Evolutionary conservation across 2,888 invertebrate species (phyloP).

Genomic region (Zaprionus bogoriensis): DNA sequence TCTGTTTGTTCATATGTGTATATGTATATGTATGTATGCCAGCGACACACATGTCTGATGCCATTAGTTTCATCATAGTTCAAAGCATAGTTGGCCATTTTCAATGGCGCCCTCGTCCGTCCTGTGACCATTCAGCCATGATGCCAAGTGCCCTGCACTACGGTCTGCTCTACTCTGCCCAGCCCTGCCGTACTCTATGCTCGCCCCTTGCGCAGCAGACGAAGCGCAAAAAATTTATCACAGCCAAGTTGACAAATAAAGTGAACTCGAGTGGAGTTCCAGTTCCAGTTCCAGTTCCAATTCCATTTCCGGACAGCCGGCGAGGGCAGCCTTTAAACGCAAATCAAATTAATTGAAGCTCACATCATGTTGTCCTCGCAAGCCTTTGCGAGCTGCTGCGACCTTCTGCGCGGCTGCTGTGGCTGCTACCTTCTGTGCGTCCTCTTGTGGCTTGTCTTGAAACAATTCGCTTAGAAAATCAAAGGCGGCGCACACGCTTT

Average conservation of each 20-base stretch:
- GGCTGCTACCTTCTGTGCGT: conserved; percentile 12
- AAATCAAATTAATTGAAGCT: conserved; percentile 77
- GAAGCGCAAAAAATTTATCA: conserved; percentile 71
- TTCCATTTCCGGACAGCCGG: conserved; percentile 55
- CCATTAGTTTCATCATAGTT: conserved; percentile 71
- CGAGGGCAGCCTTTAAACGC: conserved; percentile 48
- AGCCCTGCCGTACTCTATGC: background rate
- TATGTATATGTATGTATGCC: background rate
- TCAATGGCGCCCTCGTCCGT: conserved; percentile 35
- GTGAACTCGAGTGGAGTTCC: conserved; percentile 26
- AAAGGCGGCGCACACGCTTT: conserved; percentile 76
- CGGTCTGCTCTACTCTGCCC: background rate
- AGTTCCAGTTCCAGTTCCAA: conserved; percentile 26
- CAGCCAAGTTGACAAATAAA: conserved; percentile 74
- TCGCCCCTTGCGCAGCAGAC: conserved; percentile 48
- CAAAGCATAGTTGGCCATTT: conserved; percentile 69
- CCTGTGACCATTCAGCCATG: conserved; percentile 61
- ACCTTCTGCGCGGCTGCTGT: background rate
- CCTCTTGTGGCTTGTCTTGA: conserved; percentile 79
- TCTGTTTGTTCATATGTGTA: no score
- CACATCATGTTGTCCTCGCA: conserved; percentile 63
- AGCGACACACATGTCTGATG: conserved; percentile 35
- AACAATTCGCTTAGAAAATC: conserved; percentile 82
- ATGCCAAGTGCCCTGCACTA: conserved; percentile 49
- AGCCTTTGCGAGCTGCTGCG: conserved; percentile 11